phyloP scores from a whole-genome alignment of 2,113 vertebrate genomes.

The Hystrix cristata region DNA sequence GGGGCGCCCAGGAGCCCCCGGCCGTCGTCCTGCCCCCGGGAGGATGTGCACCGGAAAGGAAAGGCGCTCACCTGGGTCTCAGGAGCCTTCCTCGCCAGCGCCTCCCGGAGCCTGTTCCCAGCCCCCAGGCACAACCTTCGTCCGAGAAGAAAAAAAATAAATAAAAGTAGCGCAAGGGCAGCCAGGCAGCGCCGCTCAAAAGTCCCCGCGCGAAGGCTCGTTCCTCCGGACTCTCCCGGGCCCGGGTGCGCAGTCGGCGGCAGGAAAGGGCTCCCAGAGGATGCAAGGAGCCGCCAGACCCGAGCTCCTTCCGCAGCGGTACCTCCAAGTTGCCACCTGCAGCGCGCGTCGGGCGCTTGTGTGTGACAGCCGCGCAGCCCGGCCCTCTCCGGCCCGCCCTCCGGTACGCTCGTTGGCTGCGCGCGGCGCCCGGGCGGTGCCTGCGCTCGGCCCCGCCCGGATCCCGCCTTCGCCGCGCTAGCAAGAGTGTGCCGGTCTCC shows the following conservation, averaged over 20 bases:
- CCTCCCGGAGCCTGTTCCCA: neutral
- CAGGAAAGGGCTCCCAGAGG: constrained; percentile 32
- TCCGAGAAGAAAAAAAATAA: neutral
- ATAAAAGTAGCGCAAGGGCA: constrained; percentile 75
- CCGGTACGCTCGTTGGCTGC: constrained; percentile 69
- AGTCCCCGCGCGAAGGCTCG: neutral
- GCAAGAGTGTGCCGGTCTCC: accelerated
- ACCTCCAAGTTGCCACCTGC: constrained; percentile 87
- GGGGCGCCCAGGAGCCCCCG: neutral
- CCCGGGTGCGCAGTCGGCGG: neutral
- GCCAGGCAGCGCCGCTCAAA: constrained; percentile 5
- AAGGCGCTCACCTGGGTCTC: constrained; percentile 84
- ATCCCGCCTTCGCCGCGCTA: accelerated
- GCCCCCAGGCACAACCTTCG: constrained; percentile 57
- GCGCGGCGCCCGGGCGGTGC: constrained; percentile 36
- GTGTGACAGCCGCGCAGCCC: constrained; percentile 75
- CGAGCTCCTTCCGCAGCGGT: constrained; percentile 26
- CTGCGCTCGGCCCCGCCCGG: neutral
- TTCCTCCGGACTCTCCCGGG: constrained; percentile 1
- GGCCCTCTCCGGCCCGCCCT: constrained; percentile 65
- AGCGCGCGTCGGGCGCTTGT: constrained; percentile 75
- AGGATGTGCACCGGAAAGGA: neutral
- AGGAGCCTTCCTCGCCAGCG: neutral
- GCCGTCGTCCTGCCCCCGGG: neutral
- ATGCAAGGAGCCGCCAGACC: constrained; percentile 55